Evolutionary conservation across 2,113 vertebrate species (phyloP).

Genomic region (Acanthochromis polyacanthus): DNA sequence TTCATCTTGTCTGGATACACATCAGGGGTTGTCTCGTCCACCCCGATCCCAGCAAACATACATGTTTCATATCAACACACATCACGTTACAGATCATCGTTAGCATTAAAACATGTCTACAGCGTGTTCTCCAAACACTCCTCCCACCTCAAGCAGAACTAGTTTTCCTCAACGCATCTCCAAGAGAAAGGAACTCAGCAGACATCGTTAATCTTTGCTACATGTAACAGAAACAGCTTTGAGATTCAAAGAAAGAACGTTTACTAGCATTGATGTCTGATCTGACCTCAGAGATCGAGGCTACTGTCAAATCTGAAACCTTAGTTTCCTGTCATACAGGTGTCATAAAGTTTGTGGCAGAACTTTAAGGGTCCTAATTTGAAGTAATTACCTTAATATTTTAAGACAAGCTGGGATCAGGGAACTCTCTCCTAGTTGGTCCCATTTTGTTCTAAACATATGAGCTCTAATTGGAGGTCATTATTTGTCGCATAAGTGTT

Average conservation of each 20-base stretch:
- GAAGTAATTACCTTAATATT: no score
- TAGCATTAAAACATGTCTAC: constrained; percentile 47
- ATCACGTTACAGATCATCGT: constrained; percentile 54
- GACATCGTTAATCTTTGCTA: neutral
- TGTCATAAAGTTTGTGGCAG: no score
- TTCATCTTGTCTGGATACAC: constrained; percentile 37
- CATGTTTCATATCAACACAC: constrained; percentile 60
- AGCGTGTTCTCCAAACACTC: constrained; percentile 42
- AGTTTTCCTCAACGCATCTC: constrained; percentile 49
- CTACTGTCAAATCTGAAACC: no score
- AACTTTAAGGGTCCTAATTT: no score
- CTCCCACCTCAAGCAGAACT: constrained; percentile 9
- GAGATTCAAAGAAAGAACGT: neutral
- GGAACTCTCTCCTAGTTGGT: no score
- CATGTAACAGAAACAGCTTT: neutral
- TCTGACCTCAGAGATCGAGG: no score
- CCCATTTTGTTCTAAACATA: no score
- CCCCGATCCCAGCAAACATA: constrained; percentile 50
- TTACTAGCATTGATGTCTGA: no score
- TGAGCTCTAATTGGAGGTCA: no score
- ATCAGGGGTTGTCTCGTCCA: neutral
- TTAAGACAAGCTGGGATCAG: no score
- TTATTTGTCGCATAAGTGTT: no score
- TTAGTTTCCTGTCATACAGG: no score
- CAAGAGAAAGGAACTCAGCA: neutral